Percentiles rank a stretch among this genome's conserved stretches.
phyloP scores from a whole-genome alignment of 1,140 invertebrate genomes.

The Cydia strobilella region DNA sequence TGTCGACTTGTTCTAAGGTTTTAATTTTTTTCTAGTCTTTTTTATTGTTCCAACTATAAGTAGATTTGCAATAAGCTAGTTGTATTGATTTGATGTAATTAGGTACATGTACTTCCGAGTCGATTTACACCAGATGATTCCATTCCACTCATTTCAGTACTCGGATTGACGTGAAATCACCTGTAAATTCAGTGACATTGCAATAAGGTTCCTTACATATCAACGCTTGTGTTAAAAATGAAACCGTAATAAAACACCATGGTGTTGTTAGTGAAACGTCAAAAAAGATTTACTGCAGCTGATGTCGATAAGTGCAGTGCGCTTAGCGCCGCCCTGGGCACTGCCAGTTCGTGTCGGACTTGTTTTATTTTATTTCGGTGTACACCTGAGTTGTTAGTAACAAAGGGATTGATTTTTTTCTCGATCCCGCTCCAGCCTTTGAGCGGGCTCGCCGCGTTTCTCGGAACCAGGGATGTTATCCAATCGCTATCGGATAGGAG shows the following conservation, averaged over 20 bases:
- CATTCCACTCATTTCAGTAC: too few relatives aligned
- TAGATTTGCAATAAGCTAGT: too few relatives aligned
- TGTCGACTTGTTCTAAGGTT: conserved; percentile 1
- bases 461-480: conserved; percentile 44
- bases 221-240: neutral
- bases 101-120: too few relatives aligned
- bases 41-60: neutral
- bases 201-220: conserved; percentile 1
- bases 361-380: conserved; percentile 67
- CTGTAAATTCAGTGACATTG: neutral
- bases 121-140: too few relatives aligned
- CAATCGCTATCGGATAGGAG: neutral
- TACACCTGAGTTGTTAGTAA: conserved; percentile 76
- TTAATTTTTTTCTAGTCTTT: neutral
- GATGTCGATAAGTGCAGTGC: conserved; percentile 54
- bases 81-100: too few relatives aligned
- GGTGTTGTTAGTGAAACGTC: neutral
- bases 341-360: conserved; percentile 57
- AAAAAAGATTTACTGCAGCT: neutral
- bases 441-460: conserved; percentile 62
- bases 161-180: neutral
- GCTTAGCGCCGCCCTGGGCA: conserved; percentile 54
- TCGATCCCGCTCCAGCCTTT: conserved; percentile 62
- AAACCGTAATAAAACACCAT: neutral
- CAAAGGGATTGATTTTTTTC: conserved; percentile 75